Evolutionary conservation across 1,140 invertebrate genomes (phyloP), one percentile per base, ranked within the genome.

Genomic region (Druon quercuslanigerum): DNA sequence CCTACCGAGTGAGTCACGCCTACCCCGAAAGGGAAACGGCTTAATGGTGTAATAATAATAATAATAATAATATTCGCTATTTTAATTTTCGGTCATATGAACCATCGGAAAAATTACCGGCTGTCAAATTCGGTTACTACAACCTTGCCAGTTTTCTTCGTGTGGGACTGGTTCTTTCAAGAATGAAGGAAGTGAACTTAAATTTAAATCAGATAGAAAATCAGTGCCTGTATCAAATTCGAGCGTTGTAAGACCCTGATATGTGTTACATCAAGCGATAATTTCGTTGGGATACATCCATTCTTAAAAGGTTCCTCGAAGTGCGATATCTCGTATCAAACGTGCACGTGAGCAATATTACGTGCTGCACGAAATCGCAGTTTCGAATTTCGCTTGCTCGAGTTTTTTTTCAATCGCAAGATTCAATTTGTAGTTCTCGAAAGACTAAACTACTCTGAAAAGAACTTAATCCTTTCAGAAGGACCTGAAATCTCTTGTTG

Each of bases 201-300:
- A 66, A 66, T 66, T 66, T 66, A 40, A 66, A 66, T 66, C 60
- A 66, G 60, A 66, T 66, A 40, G 12, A 66, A 40, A 66, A 66
- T 46, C 25, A 33, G 8, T 40, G 25, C 25, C 14, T 40, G 60
- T 66, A 20, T 66, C 25, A 66, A 66, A 66, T 40, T 66, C 60
- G 25, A 66, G 20, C 57, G 14, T 66, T 33, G 25, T 66, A 40
- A 66, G 33, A 46, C 20, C 25, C 14, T 16, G 25, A 40, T 66
- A 66, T 66, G 46, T 40, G 60, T 66, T 66, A 66, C 60, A 66
- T 66, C 13, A 40, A 33, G 20, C 25, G 60, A 66, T 66, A 66
- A 40, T 40, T 25, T 66, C 25, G 25, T 66, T 25, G 25, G 20
- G 20, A 66, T 66, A 66, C 57, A 66, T 66, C 25, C 25, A 66